Percentiles rank a stretch among this genome's conserved stretches.
These are phyloP conservation scores for Craseonycteris thonglongyai DNA, from an alignment of 2,113 vertebrate genomes.

Conservation along the genomic window DNA sequence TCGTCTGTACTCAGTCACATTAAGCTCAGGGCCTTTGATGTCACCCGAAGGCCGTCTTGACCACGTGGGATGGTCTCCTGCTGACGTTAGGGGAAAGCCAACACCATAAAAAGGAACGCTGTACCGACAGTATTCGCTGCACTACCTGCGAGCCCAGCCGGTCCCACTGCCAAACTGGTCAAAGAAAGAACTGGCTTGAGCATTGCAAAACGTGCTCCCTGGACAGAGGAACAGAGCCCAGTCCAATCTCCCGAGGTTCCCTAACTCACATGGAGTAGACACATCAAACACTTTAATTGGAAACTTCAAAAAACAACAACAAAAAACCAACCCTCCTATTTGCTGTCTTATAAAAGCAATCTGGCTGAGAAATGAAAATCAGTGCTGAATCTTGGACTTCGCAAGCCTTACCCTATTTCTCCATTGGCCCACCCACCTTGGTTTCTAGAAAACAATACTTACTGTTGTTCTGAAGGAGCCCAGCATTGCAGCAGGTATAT, in stretches of 20 bases:
- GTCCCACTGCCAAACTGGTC: conserved; percentile 42
- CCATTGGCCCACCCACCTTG: background rate
- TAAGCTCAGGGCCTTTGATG: conserved; percentile 36
- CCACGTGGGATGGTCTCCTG: conserved; percentile 42
- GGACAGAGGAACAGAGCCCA: conserved; percentile 23
- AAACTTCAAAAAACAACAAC: background rate
- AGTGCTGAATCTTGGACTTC: background rate
- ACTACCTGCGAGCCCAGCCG: conserved; percentile 38
- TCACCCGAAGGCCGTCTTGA: conserved; percentile 23
- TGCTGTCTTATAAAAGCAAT: background rate
- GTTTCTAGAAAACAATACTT: background rate
- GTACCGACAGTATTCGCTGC: background rate
- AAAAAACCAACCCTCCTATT: background rate
- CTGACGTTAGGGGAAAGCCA: conserved; percentile 49
- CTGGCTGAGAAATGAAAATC: conserved; percentile 5
- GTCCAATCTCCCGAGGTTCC: background rate
- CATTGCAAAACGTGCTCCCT: conserved; percentile 8
- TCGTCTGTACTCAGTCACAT: background rate
- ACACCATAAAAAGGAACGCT: conserved; percentile 33
- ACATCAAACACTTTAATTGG: conserved; percentile 17
- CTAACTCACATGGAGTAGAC: conserved; percentile 21
- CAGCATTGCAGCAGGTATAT: background rate
- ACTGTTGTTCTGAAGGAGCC: background rate
- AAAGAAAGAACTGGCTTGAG: conserved; percentile 38
- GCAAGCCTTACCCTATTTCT: background rate